A percentile compares a stretch with the other conserved stretches of the same genome.
Evolutionary conservation across 2,797 vertebrate genomes (phyloP).

Genomic region (Gymnothorax javanicus): DNA sequence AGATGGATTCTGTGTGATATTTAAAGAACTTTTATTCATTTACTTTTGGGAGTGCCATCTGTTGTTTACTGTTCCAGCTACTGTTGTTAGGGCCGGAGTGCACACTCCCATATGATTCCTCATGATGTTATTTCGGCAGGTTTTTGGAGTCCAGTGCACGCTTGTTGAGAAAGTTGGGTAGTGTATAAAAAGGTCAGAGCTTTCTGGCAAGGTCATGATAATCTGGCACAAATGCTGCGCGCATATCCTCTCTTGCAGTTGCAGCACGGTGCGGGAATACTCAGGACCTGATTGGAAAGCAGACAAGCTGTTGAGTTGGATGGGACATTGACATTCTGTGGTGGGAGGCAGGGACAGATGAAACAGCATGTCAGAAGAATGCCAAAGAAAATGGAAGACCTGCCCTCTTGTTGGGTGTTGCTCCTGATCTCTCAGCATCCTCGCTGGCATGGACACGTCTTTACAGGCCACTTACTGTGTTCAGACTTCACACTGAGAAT

Average conservation of each 20-base stretch:
- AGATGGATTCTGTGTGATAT: neutral
- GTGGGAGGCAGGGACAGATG: neutral
- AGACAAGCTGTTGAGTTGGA: neutral
- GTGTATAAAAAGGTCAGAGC: neutral
- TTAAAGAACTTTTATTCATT: neutral
- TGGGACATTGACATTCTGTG: neutral
- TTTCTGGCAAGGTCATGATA: neutral
- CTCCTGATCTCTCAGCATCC: neutral
- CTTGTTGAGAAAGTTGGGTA: neutral
- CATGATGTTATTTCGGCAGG: conserved; percentile 17
- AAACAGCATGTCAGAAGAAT: neutral
- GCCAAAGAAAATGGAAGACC: neutral
- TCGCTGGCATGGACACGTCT: neutral
- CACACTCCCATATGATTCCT: conserved; percentile 31
- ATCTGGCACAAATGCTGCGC: neutral
- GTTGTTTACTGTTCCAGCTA: conserved; percentile 50
- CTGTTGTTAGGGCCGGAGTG: conserved; percentile 20
- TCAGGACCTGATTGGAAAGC: neutral
- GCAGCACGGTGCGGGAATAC: neutral
- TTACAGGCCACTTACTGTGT: neutral
- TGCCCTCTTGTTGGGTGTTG: neutral
- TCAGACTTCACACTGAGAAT: neutral
- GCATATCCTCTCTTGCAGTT: neutral
- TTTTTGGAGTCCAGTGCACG: neutral
- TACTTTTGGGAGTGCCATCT: conserved; percentile 49